Percentiles rank a stretch among this genome's conserved stretches.
These are phyloP conservation scores for Microchrysa polita DNA, from an alignment of 2,888 invertebrate species.

Conservation along the genomic window DNA sequence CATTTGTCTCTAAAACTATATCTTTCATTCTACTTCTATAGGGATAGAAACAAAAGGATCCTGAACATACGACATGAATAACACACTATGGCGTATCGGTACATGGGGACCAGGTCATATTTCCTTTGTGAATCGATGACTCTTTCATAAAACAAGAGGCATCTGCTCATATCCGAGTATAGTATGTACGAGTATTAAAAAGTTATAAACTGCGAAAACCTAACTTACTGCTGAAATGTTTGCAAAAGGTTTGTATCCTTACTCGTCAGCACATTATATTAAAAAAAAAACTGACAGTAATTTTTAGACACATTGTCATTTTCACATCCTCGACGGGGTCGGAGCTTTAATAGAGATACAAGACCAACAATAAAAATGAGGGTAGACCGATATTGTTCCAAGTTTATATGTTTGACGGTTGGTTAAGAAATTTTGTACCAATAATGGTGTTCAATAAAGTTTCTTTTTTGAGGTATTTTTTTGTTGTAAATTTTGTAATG, in stretches of 20 bases:
- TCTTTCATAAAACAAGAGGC: slow-evolving; percentile 1
- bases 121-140: not conserved
- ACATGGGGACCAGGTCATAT: not conserved
- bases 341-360: not conserved
- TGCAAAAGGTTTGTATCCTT: not conserved
- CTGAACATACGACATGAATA: not conserved
- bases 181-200: slow-evolving; percentile 10
- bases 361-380: not conserved
- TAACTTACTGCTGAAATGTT: not conserved
- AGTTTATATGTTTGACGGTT: not conserved
- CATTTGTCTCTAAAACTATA: not conserved
- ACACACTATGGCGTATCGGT: not conserved
- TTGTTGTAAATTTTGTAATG: no score
- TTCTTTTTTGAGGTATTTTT: no score
- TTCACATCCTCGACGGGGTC: not conserved
- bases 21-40: not conserved
- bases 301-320: not conserved
- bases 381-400: not conserved
- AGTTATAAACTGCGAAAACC: slow-evolving; percentile 18
- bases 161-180: slow-evolving; percentile 1
- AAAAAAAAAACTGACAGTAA: not conserved
- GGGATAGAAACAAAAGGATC: not conserved
- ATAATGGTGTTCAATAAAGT: not conserved
- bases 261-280: not conserved
- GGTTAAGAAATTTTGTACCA: not conserved